Evolutionary conservation across 37 sponge, comb jelly and placozoan genomes (phyloP), one percentile per base, ranked within the genome.

Genomic region (Beroe forskalii): DNA sequence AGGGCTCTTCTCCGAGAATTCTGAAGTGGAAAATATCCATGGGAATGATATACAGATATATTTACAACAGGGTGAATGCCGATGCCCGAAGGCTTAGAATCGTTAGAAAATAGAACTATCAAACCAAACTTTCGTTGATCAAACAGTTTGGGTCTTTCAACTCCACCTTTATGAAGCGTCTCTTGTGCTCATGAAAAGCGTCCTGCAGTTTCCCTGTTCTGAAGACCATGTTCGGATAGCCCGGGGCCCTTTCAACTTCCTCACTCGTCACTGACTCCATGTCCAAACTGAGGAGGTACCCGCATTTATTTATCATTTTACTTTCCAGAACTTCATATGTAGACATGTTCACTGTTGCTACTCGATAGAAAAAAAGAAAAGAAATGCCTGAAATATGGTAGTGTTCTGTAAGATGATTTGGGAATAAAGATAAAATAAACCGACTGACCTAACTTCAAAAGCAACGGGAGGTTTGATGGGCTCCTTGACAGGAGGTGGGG

Each of bases 361-460:
- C 60, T 19, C 17, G 60, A n/a, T n/a, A n/a, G n/a, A n/a, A n/a
- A n/a, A n/a, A n/a, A n/a, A n/a, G n/a, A n/a, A n/a, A n/a, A n/a
- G n/a, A n/a, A n/a, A n/a, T n/a, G n/a, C n/a, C n/a, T n/a, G n/a
- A n/a, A n/a, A n/a, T n/a, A n/a, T n/a, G n/a, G n/a, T 55, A 55
- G 60, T 17, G 60, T 55, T 55, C 17, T 19, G 9, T 55, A 55
- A 19, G n/a, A n/a, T n/a, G n/a, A n/a, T n/a, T n/a, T n/a, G n/a
- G n/a, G n/a, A n/a, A n/a, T n/a, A n/a, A n/a, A n/a, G n/a, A n/a
- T n/a, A n/a, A n/a, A n/a, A n/a, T n/a, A n/a, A n/a, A n/a, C n/a
- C n/a, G n/a, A n/a, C n/a, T n/a, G n/a, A 80, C 86, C 86, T 80
- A 3, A 80, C 42, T 38, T 80, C 86, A 44, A 80, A 80, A 44